Evolutionary conservation across 2,797 vertebrate species (phyloP).

Genomic region (Betta splendens): DNA sequence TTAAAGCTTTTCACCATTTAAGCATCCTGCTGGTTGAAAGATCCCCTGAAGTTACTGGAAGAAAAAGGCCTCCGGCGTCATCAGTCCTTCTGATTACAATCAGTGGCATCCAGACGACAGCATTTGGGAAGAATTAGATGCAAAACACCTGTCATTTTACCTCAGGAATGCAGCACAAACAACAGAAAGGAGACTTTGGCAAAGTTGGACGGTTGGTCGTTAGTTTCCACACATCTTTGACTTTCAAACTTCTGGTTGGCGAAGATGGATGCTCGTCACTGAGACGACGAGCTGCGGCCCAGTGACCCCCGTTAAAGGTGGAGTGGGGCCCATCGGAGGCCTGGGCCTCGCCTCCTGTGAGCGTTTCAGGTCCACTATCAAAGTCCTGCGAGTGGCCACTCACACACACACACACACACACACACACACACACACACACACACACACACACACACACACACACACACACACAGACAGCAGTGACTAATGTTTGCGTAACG

Average conservation of each 20-base stretch:
- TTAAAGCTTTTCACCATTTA: slow-evolving; percentile 59
- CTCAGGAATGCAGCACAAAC: slow-evolving; percentile 44
- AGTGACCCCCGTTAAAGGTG: slow-evolving; percentile 30
- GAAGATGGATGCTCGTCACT: slow-evolving; percentile 15
- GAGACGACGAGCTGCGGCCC: no score
- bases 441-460: neutral
- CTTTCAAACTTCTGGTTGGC: slow-evolving; percentile 12
- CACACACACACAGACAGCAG: neutral
- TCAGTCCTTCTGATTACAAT: slow-evolving; percentile 80
- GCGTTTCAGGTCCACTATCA: slow-evolving; percentile 45
- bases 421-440: slow-evolving; percentile 1
- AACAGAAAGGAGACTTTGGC: slow-evolving; percentile 36
- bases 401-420: no score
- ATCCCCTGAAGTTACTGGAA: slow-evolving; percentile 71
- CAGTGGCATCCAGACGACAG: slow-evolving; percentile 72
- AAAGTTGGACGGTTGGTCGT: slow-evolving; percentile 25
- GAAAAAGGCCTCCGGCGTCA: slow-evolving; percentile 68
- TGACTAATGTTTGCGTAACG: slow-evolving; percentile 23
- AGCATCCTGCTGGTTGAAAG: slow-evolving; percentile 70
- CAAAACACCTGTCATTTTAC: slow-evolving; percentile 75
- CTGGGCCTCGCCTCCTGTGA: slow-evolving; percentile 38
- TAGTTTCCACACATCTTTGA: slow-evolving; percentile 16
- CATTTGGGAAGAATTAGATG: slow-evolving; percentile 64
- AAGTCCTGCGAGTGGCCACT: slow-evolving; percentile 41
- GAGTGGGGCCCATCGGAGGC: slow-evolving; percentile 35